Conservation (phyloP, 2,113 vertebrate genomes). For the Nerophis ophidion region DNA sequence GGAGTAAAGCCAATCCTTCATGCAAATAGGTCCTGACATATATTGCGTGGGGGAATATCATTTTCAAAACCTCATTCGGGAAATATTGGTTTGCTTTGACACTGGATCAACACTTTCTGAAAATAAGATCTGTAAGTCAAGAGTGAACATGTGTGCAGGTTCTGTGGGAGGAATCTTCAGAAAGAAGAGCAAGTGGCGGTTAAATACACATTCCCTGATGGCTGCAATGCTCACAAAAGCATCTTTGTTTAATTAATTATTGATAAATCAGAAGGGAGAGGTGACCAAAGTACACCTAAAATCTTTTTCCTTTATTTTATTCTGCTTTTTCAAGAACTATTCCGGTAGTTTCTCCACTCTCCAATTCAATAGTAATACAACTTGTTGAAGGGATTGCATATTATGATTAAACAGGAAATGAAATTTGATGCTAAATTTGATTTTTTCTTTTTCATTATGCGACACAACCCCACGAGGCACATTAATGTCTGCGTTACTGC, state of each 20-base stretch:
- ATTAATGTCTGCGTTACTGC: slow-evolving; percentile 29
- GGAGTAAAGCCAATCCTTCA: slow-evolving; percentile 33
- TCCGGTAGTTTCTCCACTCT: slow-evolving; percentile 9
- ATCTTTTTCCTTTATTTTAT: slow-evolving; percentile 17
- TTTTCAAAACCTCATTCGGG: slow-evolving; percentile 11
- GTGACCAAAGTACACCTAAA: slow-evolving; percentile 35
- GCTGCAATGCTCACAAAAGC: slow-evolving; percentile 23
- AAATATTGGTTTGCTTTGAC: slow-evolving; percentile 5
- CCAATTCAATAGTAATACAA: neutral
- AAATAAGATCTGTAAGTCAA: neutral
- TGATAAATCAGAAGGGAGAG: slow-evolving; percentile 34
- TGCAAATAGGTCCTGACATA: slow-evolving; percentile 35
- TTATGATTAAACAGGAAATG: slow-evolving; percentile 12
- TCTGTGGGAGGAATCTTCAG: neutral
- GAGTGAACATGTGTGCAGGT: neutral
- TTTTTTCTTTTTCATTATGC: slow-evolving; percentile 10
- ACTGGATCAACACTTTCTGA: neutral
- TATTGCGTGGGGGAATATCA: slow-evolving; percentile 15
- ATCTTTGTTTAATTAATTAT: slow-evolving; percentile 44
- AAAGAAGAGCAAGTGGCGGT: neutral
- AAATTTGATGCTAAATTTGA: slow-evolving; percentile 14
- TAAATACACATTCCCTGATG: slow-evolving; percentile 8
- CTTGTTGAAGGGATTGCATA: neutral
- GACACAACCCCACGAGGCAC: slow-evolving; percentile 13
- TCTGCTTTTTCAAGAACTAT: slow-evolving; percentile 7